phyloP scores from a whole-genome alignment of 2,113 vertebrate genomes.

The Danionella cerebrum region DNA sequence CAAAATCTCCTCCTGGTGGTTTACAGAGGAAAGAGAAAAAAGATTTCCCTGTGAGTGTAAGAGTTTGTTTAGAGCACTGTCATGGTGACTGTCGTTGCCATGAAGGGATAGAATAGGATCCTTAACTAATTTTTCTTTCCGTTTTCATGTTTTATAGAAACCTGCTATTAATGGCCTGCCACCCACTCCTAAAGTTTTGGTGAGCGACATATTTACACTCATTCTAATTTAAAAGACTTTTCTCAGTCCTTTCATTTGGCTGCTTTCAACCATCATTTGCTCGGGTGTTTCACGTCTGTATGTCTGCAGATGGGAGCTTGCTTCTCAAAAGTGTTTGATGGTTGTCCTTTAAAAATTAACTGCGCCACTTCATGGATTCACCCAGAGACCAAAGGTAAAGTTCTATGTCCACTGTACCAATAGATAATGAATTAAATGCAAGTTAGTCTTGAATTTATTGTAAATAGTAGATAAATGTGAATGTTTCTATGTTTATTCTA shows the following conservation, averaged over 20 bases:
- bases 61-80: neutral
- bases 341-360: slow-evolving; percentile 96
- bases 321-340: slow-evolving; percentile 98
- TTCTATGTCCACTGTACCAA: too few relatives aligned
- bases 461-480: too few relatives aligned
- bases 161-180: slow-evolving; percentile 93
- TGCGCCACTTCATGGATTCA: slow-evolving; percentile 99
- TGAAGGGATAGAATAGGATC: neutral
- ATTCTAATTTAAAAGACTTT: neutral
- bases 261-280: neutral
- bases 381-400: slow-evolving; percentile 96
- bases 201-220: slow-evolving; percentile 60
- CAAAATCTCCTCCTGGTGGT: slow-evolving; percentile 67
- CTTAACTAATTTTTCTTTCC: neutral
- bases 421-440: neutral
- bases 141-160: slow-evolving; percentile 76
- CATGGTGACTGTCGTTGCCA: neutral
- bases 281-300: neutral
- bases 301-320: slow-evolving; percentile 91
- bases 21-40: slow-evolving; percentile 83
- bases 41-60: slow-evolving; percentile 83
- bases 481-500: too few relatives aligned
- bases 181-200: slow-evolving; percentile 96
- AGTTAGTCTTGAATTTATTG: too few relatives aligned
- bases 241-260: neutral